Percentiles rank a stretch among this genome's conserved stretches.
These are phyloP conservation scores for Mycogona germanica DNA, from an alignment of 2,888 invertebrate genomes.

Conservation along the genomic window DNA sequence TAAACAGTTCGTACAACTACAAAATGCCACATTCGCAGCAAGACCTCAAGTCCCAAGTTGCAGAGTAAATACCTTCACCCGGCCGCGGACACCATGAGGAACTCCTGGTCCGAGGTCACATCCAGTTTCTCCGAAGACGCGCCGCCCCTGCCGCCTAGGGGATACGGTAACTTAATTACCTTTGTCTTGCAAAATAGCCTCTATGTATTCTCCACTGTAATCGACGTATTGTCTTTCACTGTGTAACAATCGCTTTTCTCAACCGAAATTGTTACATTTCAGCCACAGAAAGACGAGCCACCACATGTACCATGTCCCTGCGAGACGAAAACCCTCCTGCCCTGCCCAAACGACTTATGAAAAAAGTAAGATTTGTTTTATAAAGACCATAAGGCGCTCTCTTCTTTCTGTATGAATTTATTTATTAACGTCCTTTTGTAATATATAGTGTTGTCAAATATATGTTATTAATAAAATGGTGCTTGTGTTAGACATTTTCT, in stretches of 20 bases:
- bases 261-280: slow-evolving; percentile 16
- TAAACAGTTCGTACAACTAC: background rate
- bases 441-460: too few species aligned
- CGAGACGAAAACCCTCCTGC: slow-evolving; percentile 35
- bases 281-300: slow-evolving; percentile 17
- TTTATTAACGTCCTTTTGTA: too few species aligned
- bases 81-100: slow-evolving; percentile 39
- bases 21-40: slow-evolving; percentile 14
- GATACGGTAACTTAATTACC: slow-evolving; percentile 46
- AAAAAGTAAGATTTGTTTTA: slow-evolving; percentile 24
- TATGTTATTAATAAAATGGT: too few species aligned
- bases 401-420: too few species aligned
- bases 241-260: background rate
- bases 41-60: slow-evolving; percentile 28
- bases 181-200: background rate
- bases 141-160: slow-evolving; percentile 67
- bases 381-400: too few species aligned
- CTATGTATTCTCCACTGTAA: slow-evolving; percentile 1
- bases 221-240: slow-evolving; percentile 7
- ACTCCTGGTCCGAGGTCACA: slow-evolving; percentile 35
- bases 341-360: slow-evolving; percentile 37
- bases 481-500: too few species aligned
- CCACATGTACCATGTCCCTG: slow-evolving; percentile 22
- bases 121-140: slow-evolving; percentile 45
- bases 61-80: slow-evolving; percentile 40